A percentile compares a stretch with the other conserved stretches of the same genome.
Evolutionary conservation across 2,797 vertebrate genomes (phyloP).

Genomic region (Coregonus sp.): DNA sequence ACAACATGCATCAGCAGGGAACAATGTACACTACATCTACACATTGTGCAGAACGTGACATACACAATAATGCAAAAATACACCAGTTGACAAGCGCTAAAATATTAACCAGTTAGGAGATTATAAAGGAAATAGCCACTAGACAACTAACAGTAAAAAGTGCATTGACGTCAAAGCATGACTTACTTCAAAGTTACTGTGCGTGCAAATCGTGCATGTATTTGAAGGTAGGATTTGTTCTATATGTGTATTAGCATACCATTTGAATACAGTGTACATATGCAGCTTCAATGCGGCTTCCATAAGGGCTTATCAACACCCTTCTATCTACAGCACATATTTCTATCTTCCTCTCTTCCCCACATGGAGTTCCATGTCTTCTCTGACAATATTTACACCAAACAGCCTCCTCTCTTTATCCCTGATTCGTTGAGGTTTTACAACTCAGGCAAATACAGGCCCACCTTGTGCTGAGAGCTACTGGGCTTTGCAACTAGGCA

Average conservation of each 20-base stretch:
- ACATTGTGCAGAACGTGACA: constrained; percentile 18
- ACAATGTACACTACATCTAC: constrained; percentile 9
- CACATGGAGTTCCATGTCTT: neutral
- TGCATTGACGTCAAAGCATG: neutral
- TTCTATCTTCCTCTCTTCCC: neutral
- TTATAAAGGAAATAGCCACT: no score
- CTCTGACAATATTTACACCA: neutral
- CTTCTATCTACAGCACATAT: neutral
- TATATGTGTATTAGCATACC: neutral
- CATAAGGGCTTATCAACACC: neutral
- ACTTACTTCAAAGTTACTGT: neutral
- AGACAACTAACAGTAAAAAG: no score
- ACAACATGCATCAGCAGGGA: constrained; percentile 41
- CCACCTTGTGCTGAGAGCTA: neutral
- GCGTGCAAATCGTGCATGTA: neutral
- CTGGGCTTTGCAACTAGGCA: neutral
- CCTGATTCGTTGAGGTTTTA: neutral
- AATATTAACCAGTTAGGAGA: no score
- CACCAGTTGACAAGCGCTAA: neutral
- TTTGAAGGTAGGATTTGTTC: neutral
- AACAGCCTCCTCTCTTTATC: neutral
- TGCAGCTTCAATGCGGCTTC: neutral
- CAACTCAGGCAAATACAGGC: neutral
- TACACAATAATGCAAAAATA: constrained; percentile 6
- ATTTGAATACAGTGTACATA: neutral